Percentiles rank a stretch among this genome's conserved stretches.
phyloP scores from a whole-genome alignment of 1,140 invertebrate genomes.

The Lordiphosa collinella region DNA sequence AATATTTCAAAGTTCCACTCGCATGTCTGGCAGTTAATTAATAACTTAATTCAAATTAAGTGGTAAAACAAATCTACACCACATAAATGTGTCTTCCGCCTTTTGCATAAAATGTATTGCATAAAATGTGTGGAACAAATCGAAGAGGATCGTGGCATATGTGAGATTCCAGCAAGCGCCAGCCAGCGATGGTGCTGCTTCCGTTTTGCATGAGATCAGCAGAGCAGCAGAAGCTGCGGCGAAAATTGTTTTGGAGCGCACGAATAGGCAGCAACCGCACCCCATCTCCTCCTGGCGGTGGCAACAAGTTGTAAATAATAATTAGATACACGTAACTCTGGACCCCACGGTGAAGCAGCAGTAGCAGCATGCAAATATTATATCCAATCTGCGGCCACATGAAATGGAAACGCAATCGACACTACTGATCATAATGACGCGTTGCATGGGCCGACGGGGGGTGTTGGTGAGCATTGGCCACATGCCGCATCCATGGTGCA shows the following conservation, averaged over 20 bases:
- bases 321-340: conserved; percentile 61
- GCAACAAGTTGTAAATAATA: conserved; percentile 57
- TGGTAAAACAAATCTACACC: conserved; percentile 26
- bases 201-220: conserved; percentile 30
- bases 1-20: background rate
- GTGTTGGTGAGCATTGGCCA: conserved; percentile 12
- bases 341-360: conserved; percentile 19
- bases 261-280: conserved; percentile 39
- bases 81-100: conserved; percentile 43
- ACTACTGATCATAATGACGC: conserved; percentile 33
- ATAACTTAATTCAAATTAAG: conserved; percentile 27
- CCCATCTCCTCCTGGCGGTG: background rate
- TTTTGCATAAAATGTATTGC: conserved; percentile 41
- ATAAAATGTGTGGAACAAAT: conserved; percentile 45
- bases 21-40: conserved; percentile 15
- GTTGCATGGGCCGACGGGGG: conserved; percentile 5
- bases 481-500: conserved; percentile 46
- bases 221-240: conserved; percentile 42
- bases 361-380: conserved; percentile 51
- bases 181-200: conserved; percentile 37
- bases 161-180: conserved; percentile 26
- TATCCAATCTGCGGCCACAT: conserved; percentile 18
- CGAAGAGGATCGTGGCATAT: conserved; percentile 15
- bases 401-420: conserved; percentile 49
- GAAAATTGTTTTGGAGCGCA: conserved; percentile 58